These are phyloP conservation scores for Mongoloraphidia duomilia DNA, from an alignment of 2,888 invertebrate species.

Conservation along the genomic window DNA sequence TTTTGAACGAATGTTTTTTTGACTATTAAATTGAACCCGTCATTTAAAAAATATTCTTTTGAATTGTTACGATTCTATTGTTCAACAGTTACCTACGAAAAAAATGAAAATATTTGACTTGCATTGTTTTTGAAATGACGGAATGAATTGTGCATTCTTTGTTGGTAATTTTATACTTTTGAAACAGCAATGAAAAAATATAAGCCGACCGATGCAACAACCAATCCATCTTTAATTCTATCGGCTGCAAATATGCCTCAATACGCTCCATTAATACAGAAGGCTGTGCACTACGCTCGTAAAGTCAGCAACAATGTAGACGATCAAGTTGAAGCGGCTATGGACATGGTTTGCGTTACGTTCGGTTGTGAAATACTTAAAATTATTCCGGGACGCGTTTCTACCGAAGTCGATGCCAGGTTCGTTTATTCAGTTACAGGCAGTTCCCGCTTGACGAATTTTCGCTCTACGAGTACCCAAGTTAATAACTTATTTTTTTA, in stretches of 20 bases:
- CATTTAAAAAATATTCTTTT: too few relatives aligned
- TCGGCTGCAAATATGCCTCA: constrained; percentile 90
- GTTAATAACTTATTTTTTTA: too few relatives aligned
- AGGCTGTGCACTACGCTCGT: constrained; percentile 79
- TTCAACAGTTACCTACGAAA: too few relatives aligned
- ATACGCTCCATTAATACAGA: constrained; percentile 76
- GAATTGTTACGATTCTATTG: too few relatives aligned
- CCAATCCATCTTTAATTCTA: constrained; percentile 93
- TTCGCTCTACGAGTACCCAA: too few relatives aligned
- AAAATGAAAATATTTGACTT: too few relatives aligned
- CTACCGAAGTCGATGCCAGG: constrained; percentile 93
- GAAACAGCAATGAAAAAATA: constrained; percentile 83
- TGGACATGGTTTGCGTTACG: constrained; percentile 88
- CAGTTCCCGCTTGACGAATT: too few relatives aligned
- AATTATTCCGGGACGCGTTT: constrained; percentile 93
- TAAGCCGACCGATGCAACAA: constrained; percentile 97
- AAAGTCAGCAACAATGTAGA: constrained; percentile 49
- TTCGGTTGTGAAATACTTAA: constrained; percentile 96
- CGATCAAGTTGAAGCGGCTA: constrained; percentile 67
- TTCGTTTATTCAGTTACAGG: constrained; percentile 20
- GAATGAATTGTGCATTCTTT: background rate
- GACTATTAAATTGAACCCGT: too few relatives aligned
- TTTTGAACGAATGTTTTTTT: too few relatives aligned
- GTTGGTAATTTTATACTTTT: background rate
- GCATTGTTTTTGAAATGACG: background rate